phyloP scores from a whole-genome alignment of 2,113 vertebrate species.

The Phalacrocorax aristotelis region DNA sequence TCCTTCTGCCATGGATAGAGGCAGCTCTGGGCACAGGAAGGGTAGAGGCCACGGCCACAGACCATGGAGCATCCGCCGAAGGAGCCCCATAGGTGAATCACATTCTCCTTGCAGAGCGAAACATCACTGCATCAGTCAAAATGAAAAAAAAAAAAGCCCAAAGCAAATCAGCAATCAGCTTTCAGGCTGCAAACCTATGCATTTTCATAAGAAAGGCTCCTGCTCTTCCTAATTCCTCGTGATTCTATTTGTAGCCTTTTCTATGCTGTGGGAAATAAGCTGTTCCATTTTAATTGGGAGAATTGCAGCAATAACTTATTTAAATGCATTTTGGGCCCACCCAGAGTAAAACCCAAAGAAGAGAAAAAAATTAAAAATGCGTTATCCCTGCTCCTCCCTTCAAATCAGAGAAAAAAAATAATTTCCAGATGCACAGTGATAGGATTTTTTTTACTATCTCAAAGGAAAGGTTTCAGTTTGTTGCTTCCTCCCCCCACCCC shows the following conservation, averaged over 20 bases:
- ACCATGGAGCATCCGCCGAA: too few species aligned
- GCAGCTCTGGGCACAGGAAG: rapidly evolving
- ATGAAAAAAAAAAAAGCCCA: neutral
- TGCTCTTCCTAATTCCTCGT: neutral
- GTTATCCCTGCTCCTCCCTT: neutral
- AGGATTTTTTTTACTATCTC: neutral
- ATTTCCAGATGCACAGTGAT: neutral
- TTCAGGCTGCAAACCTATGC: neutral
- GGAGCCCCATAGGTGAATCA: rapidly evolving
- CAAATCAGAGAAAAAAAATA: neutral
- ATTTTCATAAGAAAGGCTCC: conserved; percentile 28
- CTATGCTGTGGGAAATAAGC: conserved; percentile 35
- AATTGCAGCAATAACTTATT: neutral
- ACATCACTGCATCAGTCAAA: neutral
- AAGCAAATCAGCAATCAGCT: neutral
- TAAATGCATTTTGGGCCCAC: neutral
- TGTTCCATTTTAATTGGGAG: conserved; percentile 42
- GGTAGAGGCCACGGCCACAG: neutral
- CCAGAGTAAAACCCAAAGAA: neutral
- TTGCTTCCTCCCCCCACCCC: neutral
- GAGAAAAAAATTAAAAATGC: neutral
- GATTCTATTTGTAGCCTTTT: conserved; percentile 18
- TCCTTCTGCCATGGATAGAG: neutral
- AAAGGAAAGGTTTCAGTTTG: neutral
- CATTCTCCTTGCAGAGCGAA: neutral